Base-by-base conservation (phyloP, 2,888 invertebrate genomes). In the Cryptophagus acutangulus region DNA sequence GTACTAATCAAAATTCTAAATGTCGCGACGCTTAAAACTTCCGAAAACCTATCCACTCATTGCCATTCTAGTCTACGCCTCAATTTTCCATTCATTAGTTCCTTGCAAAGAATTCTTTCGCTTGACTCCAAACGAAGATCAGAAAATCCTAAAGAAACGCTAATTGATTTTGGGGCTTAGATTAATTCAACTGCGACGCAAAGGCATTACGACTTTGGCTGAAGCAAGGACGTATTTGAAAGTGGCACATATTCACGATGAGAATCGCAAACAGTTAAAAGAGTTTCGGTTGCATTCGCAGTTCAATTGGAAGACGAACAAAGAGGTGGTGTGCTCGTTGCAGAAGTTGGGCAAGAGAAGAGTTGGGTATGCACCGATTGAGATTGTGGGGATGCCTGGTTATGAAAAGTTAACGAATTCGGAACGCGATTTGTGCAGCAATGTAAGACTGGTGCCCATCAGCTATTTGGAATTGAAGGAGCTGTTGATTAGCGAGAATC, bases 381-480 rank as follows among this genome's bases (percentile, higher is more conserved):
- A 84, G 38, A 79, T 88, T 44, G 57, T 76, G 36, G 87, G 87
- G 49, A 67, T 91, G 46, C 88, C 90, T 0, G 85, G 85, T 0
- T 91, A 81, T 62, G 82, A 85, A 18, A 79, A 79, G 46, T 71
- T 93, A 73, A 74, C 20, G 69, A 76, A 8, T 71, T 77, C 62
- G 18, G 93, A 94, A 64, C 80, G 77, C 48, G 79, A 82, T 34
- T 71, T 93, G 3, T 93, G 93, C 63, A 84, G 88, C 1, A 75
- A 72, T 31, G 73, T 82, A 3, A 76, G 93, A 46, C 69, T 94
- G 14, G 71, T 85, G 6, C 93, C 93, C 0, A 75, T 80, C 37
- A 81, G 82, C 10, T 94, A 84, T 65, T 67, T 88, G 46, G 84
- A 88, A 41, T 84, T 89, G 56, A 87, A 87, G 58, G 76, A 78